A percentile compares a stretch with the other conserved stretches of the same genome.
Evolutionary conservation across 2,113 vertebrate genomes (phyloP).

Genomic region (Cephalopterus ornatus): DNA sequence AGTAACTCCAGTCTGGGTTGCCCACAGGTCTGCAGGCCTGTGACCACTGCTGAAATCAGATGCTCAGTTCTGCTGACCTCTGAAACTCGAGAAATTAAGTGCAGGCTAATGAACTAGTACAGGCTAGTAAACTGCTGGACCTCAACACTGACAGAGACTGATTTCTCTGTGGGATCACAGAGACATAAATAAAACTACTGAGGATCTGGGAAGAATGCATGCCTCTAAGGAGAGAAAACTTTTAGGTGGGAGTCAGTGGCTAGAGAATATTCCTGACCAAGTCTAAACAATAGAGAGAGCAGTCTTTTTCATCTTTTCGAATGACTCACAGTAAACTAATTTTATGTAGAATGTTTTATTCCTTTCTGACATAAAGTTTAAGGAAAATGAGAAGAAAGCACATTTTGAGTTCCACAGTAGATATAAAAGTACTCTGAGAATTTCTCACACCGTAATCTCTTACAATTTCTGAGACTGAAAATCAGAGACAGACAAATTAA

Average conservation of each 20-base stretch:
- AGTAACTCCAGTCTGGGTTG: not conserved
- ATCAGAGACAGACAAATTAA: not conserved
- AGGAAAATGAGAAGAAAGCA: not conserved
- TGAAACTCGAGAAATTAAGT: not conserved
- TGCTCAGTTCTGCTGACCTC: not conserved
- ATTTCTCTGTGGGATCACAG: not conserved
- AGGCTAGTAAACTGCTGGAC: not conserved
- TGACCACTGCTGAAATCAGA: not conserved
- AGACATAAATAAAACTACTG: not conserved
- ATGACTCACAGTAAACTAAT: not conserved
- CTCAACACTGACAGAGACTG: not conserved
- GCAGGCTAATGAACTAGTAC: not conserved
- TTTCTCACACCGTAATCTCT: not conserved
- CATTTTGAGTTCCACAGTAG: not conserved
- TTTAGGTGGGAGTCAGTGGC: not conserved
- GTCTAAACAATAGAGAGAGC: not conserved
- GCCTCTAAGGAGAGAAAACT: not conserved
- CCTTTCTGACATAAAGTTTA: not conserved
- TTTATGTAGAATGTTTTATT: not conserved
- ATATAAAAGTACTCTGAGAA: not conserved
- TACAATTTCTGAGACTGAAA: not conserved
- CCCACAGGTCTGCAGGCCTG: not conserved
- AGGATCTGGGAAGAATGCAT: not conserved
- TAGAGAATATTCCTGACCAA: not conserved
- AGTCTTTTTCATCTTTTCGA: not conserved